A percentile compares a stretch with the other conserved stretches of the same genome.
Evolutionary conservation across 2,797 vertebrate species (phyloP).

Genomic region (Takifugu rubripes): DNA sequence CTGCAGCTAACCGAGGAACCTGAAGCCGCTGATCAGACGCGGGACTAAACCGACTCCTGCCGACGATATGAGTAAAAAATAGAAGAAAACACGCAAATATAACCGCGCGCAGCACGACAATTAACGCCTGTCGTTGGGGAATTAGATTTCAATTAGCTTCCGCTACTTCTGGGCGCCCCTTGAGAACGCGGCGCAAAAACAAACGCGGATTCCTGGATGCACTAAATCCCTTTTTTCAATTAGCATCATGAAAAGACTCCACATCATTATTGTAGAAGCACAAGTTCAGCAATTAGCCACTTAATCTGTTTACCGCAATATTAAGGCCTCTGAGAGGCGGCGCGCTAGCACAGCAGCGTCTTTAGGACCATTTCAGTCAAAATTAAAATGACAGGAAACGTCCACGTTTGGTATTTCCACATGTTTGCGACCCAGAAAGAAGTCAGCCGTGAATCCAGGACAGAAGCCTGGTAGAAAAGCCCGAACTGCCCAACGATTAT

Average conservation of each 20-base stretch:
- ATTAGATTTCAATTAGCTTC: slow-evolving; percentile 76
- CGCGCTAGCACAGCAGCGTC: neutral
- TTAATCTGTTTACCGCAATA: slow-evolving; percentile 30
- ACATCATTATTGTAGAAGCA: slow-evolving; percentile 48
- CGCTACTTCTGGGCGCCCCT: slow-evolving; percentile 59
- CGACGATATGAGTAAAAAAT: slow-evolving; percentile 42
- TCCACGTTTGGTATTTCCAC: neutral
- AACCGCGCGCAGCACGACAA: slow-evolving; percentile 59
- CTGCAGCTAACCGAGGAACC: slow-evolving; percentile 7
- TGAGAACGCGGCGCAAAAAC: slow-evolving; percentile 59
- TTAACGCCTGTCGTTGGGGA: slow-evolving; percentile 72
- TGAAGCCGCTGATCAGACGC: slow-evolving; percentile 64
- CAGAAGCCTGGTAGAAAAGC: slow-evolving; percentile 16
- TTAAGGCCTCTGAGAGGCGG: slow-evolving; percentile 24
- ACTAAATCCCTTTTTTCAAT: slow-evolving; percentile 67
- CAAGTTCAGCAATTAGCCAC: slow-evolving; percentile 51
- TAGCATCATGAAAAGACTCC: slow-evolving; percentile 53
- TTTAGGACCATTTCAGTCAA: slow-evolving; percentile 10
- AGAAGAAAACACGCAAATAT: slow-evolving; percentile 32
- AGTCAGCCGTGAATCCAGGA: slow-evolving; percentile 24
- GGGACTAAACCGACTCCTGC: slow-evolving; percentile 62
- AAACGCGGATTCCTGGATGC: slow-evolving; percentile 55
- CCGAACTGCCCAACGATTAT: slow-evolving; percentile 10
- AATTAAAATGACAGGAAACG: slow-evolving; percentile 21
- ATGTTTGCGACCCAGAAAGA: neutral